Evolutionary conservation across 1,140 invertebrate genomes (phyloP).

Genomic region (Manduca sexta): DNA sequence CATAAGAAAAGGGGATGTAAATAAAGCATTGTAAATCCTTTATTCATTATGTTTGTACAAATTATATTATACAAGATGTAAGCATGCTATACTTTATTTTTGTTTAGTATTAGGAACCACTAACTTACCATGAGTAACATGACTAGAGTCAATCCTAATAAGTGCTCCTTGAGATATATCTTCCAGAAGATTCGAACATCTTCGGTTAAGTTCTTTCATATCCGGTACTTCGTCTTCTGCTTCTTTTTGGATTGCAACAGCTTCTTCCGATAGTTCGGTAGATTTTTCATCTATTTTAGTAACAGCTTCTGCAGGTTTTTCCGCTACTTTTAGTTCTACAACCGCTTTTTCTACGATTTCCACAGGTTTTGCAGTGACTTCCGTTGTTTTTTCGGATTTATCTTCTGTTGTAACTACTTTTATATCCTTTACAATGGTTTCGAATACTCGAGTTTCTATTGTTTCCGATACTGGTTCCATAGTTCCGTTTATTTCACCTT

Average conservation of each 20-base stretch:
- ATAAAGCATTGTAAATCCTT: too few relatives aligned
- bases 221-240: slow-evolving; percentile 51
- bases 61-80: too few relatives aligned
- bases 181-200: slow-evolving; percentile 69
- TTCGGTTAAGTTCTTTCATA: slow-evolving; percentile 66
- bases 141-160: slow-evolving; percentile 68
- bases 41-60: too few relatives aligned
- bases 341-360: too few relatives aligned
- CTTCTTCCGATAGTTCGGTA: neutral
- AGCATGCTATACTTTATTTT: too few relatives aligned
- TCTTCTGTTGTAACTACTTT: neutral
- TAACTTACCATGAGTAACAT: slow-evolving; percentile 62
- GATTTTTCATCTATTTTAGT: too few relatives aligned
- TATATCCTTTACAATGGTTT: neutral
- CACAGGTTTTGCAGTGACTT: too few relatives aligned
- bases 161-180: slow-evolving; percentile 68
- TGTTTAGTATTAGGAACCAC: neutral
- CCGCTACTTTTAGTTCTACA: too few relatives aligned
- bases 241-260: slow-evolving; percentile 17
- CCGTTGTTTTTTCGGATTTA: too few relatives aligned
- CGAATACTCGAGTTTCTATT: neutral
- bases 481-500: neutral
- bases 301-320: too few relatives aligned
- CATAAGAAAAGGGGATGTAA: too few relatives aligned
- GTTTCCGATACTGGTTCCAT: neutral